phyloP scores from a whole-genome alignment of 2,113 vertebrate species.

The Gnathonemus echidnorhynchus region DNA sequence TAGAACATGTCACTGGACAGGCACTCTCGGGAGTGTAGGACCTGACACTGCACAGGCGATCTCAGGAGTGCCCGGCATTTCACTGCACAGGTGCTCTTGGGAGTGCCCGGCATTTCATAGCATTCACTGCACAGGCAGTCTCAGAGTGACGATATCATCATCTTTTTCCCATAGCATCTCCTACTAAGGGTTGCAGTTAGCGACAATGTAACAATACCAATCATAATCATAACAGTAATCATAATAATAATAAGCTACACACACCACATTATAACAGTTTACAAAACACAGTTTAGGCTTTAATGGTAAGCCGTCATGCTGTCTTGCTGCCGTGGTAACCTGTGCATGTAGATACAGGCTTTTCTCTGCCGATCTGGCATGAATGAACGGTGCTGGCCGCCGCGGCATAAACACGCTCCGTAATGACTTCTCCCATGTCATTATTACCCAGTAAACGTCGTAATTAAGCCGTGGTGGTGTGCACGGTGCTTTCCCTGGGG shows the following conservation, averaged over 20 bases:
- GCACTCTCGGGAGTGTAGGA: background rate
- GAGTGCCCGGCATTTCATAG: background rate
- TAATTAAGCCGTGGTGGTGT: slow-evolving; percentile 53
- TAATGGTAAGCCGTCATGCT: background rate
- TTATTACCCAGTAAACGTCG: slow-evolving; percentile 57
- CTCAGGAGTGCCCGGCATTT: background rate
- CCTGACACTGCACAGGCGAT: background rate
- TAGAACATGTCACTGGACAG: background rate
- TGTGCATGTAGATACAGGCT: background rate
- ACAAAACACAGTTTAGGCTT: background rate
- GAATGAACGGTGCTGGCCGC: slow-evolving; percentile 26
- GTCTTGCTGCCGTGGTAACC: background rate
- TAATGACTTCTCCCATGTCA: slow-evolving; percentile 40
- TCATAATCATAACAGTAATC: background rate
- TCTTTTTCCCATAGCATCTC: background rate
- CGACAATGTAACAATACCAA: background rate
- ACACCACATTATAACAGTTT: background rate
- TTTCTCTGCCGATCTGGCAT: background rate
- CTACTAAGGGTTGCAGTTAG: background rate
- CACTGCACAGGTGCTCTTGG: background rate
- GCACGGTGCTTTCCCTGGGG: slow-evolving; percentile 55
- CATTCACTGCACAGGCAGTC: background rate
- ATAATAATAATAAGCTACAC: slow-evolving; percentile 1
- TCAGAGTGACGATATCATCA: background rate
- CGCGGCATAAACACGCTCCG: slow-evolving; percentile 48